Evolutionary conservation across 2,888 invertebrate genomes (phyloP), one percentile per base, ranked within the genome.

Genomic region (Yponomeuta sedellus): DNA sequence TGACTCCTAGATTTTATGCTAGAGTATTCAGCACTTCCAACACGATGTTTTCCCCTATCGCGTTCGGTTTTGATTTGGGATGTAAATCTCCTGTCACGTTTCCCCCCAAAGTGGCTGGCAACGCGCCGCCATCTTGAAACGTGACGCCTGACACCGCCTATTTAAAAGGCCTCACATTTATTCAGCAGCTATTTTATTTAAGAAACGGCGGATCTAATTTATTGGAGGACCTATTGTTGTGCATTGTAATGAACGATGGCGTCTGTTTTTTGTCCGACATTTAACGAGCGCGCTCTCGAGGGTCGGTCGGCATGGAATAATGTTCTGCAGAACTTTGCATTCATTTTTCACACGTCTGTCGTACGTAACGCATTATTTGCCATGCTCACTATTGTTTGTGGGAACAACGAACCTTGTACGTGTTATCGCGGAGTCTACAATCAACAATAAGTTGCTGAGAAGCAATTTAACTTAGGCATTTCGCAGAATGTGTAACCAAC

Each of bases 91-190:
- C 76, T 79, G 83, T 83, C 86, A 83, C 85, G 81, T 85, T 81
- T 83, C 79, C 79, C 82, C 78, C 76, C 74, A 82, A 85, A 86
- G 83, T 82, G 81, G 78, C 77, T 76, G 56, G 79, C 77, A 75
- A 71, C 73, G 69, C 70, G 72, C 75, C 76, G 86, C 88, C 87
- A 88, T 89, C 86, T 89, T 87, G 84, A 57, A 40, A 85, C 86
- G 88, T 86, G 85, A 81, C 76, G 80, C 78, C 70, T 79, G 81
- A 78, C 77, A 76, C 77, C 70, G 79, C 77, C 81, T 83, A 86
- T 86, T 87, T 83, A 82, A 85, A 85, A 82, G 80, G 77, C 75
- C 79, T 79, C 81, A 80, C 77, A 81, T 82, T 85, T 82, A 82
- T 83, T 79, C 75, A 72, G 74, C 75, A 77, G 76, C 77, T 80